phyloP scores from a whole-genome alignment of 2,113 vertebrate genomes.

The Dipodomys stephensi region DNA sequence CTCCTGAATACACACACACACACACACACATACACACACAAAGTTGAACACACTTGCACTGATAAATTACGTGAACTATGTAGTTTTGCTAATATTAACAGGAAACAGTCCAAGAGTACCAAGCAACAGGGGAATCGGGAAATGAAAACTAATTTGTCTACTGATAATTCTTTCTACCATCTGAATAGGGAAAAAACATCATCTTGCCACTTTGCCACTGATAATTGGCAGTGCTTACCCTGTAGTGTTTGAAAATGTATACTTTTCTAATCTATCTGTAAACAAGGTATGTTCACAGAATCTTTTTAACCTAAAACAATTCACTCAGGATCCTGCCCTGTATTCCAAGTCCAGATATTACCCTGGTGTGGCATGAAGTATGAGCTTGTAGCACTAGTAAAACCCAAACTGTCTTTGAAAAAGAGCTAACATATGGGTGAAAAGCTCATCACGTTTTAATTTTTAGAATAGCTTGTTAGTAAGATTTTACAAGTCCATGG shows the following conservation, averaged over 20 bases:
- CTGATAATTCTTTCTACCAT: background rate
- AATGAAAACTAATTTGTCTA: background rate
- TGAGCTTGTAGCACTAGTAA: background rate
- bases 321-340: background rate
- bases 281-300: background rate
- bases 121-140: background rate
- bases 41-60: background rate
- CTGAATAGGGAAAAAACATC: background rate
- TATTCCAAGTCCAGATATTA: background rate
- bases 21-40: no score
- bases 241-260: no score
- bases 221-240: no score
- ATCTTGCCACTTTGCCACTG: background rate
- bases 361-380: background rate
- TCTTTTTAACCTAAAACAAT: no score
- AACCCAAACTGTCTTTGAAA: background rate
- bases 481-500: background rate
- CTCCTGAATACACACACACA: no score
- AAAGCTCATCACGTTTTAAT: slow-evolving; percentile 1
- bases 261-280: background rate
- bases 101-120: background rate
- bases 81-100: background rate
- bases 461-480: background rate
- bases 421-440: background rate
- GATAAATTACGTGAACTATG: background rate